Evolutionary conservation across 2,113 vertebrate genomes (phyloP).

Genomic region (Psilopsiagon aymara): DNA sequence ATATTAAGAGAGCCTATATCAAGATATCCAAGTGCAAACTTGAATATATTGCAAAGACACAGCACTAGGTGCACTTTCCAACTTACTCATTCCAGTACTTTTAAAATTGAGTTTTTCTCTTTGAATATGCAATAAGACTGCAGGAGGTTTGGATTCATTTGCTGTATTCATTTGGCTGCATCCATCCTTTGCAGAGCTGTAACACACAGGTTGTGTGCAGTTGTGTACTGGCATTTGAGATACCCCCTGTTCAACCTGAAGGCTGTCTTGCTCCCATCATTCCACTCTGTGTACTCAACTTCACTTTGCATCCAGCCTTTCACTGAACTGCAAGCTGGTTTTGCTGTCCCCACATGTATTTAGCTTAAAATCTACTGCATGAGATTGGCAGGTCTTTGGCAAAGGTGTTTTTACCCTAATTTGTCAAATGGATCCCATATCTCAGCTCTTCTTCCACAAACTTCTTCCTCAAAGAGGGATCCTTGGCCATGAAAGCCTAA

Average conservation of each 20-base stretch:
- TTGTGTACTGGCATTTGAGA: background rate
- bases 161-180: background rate
- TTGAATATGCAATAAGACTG: background rate
- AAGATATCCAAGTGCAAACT: background rate
- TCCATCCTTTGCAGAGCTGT: background rate
- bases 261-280: background rate
- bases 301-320: background rate
- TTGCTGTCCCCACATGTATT: background rate
- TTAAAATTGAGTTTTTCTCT: background rate
- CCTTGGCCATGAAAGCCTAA: background rate
- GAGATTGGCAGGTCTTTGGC: background rate
- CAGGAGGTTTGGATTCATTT: background rate
- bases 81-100: background rate
- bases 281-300: background rate
- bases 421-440: accelerated
- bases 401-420: background rate
- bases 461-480: background rate
- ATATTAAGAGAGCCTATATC: background rate
- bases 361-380: background rate
- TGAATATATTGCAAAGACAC: background rate
- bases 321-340: background rate
- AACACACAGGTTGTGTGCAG: background rate
- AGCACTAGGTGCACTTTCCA: background rate
- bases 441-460: background rate
- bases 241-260: background rate